Conservation (phyloP, 2,888 invertebrate species). For the Mimachlamys varia region DNA sequence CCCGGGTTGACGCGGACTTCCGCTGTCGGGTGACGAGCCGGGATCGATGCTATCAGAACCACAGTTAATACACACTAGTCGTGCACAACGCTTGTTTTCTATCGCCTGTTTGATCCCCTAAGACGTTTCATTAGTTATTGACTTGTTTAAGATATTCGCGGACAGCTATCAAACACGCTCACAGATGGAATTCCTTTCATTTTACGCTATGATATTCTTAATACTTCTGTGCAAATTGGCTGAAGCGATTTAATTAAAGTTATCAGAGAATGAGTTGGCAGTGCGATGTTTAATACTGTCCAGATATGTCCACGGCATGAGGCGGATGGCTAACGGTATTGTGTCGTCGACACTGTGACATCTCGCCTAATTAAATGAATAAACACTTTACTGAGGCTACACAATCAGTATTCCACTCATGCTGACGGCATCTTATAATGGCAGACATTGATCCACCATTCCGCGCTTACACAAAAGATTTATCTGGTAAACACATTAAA, state of each 20-base stretch:
- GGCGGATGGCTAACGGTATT: constrained; percentile 48
- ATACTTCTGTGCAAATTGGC: constrained; percentile 53
- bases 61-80: background rate
- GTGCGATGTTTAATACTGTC: constrained; percentile 42
- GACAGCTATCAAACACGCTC: constrained; percentile 36
- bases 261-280: constrained; percentile 46
- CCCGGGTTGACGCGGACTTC: constrained; percentile 8
- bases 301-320: constrained; percentile 42
- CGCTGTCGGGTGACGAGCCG: background rate
- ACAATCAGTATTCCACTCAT: constrained; percentile 34
- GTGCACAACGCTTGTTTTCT: background rate
- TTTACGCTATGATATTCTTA: constrained; percentile 48
- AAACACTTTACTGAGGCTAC: constrained; percentile 50
- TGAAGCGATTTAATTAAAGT: constrained; percentile 57
- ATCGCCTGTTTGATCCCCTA: constrained; percentile 23
- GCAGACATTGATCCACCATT: background rate
- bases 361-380: constrained; percentile 56
- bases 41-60: constrained; percentile 3
- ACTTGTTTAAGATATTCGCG: constrained; percentile 25
- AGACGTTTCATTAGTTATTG: constrained; percentile 36
- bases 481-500: constrained; percentile 13
- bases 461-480: constrained; percentile 24
- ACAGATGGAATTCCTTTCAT: constrained; percentile 48
- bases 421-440: background rate
- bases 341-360: constrained; percentile 50